A percentile compares a stretch with the other conserved stretches of the same genome.
These are phyloP conservation scores for Brassicogethes aeneus DNA, from an alignment of 2,888 invertebrate genomes.

Conservation along the genomic window DNA sequence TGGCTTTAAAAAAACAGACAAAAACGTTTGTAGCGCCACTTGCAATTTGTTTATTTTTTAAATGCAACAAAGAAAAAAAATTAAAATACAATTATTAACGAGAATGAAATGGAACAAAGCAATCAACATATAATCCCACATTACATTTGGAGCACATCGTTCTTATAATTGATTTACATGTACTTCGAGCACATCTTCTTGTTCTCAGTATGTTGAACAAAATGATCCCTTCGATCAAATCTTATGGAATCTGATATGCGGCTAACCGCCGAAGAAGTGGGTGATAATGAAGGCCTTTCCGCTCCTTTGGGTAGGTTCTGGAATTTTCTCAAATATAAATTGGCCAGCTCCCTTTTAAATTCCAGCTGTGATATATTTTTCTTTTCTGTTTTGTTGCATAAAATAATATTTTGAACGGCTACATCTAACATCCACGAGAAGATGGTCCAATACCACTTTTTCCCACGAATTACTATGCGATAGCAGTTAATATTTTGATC, in stretches of 20 bases:
- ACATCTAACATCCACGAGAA: slow-evolving; percentile 17
- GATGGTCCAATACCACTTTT: slow-evolving; percentile 22
- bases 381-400: slow-evolving; percentile 7
- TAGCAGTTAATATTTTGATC: slow-evolving; percentile 19
- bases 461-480: slow-evolving; percentile 21
- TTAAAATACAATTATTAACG: background rate
- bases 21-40: too few species aligned
- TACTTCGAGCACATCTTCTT: background rate
- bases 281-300: background rate
- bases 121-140: background rate
- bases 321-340: slow-evolving; percentile 9
- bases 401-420: slow-evolving; percentile 13
- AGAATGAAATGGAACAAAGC: background rate
- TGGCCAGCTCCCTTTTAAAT: slow-evolving; percentile 14
- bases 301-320: slow-evolving; percentile 7
- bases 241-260: slow-evolving; percentile 6
- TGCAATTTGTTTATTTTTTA: background rate
- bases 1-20: too few species aligned
- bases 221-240: slow-evolving; percentile 8
- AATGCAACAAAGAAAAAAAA: background rate
- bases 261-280: background rate
- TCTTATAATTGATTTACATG: background rate
- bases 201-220: slow-evolving; percentile 2
- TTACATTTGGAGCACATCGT: background rate
- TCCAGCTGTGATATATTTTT: slow-evolving; percentile 10